These are phyloP conservation scores for Schizaphis graminum DNA, from an alignment of 2,888 invertebrate species.

Conservation along the genomic window DNA sequence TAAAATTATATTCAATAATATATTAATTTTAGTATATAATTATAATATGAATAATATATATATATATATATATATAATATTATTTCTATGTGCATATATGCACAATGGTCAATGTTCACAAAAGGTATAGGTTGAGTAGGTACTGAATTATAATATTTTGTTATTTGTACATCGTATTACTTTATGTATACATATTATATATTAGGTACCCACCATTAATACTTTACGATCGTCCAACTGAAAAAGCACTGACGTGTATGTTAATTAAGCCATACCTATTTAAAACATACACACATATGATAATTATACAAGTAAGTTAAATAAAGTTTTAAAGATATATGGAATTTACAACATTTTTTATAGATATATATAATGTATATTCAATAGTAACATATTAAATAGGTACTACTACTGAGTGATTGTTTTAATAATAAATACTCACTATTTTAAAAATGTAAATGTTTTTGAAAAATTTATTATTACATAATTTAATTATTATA, in stretches of 20 bases:
- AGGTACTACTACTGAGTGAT: not conserved
- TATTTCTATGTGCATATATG: not conserved
- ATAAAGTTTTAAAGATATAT: not conserved
- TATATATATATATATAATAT: no score
- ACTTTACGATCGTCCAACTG: not conserved
- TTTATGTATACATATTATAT: not conserved
- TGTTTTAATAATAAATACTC: not conserved
- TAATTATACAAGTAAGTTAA: not conserved
- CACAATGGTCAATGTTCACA: not conserved
- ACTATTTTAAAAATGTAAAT: not conserved
- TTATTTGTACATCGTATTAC: not conserved
- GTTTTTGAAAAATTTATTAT: not conserved
- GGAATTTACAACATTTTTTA: not conserved
- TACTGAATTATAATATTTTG: not conserved
- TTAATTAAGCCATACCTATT: not conserved
- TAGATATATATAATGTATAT: not conserved
- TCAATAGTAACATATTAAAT: not conserved
- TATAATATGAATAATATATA: no score
- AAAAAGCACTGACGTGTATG: not conserved
- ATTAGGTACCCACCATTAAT: not conserved
- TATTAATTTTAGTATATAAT: not conserved
- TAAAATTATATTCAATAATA: not conserved
- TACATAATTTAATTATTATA: not conserved
- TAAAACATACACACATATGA: not conserved
- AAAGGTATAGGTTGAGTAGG: no score